A percentile compares a stretch with the other conserved stretches of the same genome.
Conservation (phyloP, 2,888 invertebrate species). For the Acanthococcus lagerstroemiae region DNA sequence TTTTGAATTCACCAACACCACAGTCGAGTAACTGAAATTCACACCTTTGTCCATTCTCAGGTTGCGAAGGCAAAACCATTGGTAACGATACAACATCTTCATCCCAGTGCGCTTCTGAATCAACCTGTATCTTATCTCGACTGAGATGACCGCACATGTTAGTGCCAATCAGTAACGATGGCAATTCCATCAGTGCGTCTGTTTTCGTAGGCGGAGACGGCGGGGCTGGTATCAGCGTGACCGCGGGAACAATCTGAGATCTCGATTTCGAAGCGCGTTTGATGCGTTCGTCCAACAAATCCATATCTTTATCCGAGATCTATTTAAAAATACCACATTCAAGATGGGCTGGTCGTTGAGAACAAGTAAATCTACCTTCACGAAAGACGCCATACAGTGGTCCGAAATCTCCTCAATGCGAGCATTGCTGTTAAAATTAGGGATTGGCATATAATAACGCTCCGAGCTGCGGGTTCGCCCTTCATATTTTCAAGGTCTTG, state of each 20-base stretch:
- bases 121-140: constrained; percentile 32
- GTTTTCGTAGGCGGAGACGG: constrained; percentile 41
- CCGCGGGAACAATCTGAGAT: constrained; percentile 38
- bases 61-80: background rate
- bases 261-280: constrained; percentile 67
- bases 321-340: constrained; percentile 42
- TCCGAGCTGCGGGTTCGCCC: no score
- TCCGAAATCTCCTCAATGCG: no score
- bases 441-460: no score
- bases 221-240: constrained; percentile 45
- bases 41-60: background rate
- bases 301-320: constrained; percentile 89
- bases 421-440: no score
- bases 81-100: constrained; percentile 13
- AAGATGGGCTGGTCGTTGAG: no score
- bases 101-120: constrained; percentile 36
- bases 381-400: no score
- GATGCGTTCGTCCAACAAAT: constrained; percentile 88
- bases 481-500: no score
- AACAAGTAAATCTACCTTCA: no score
- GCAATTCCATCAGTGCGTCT: constrained; percentile 32
- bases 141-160: constrained; percentile 25
- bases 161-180: constrained; percentile 38
- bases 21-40: no score
- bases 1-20: no score